Evolutionary conservation across 2,113 vertebrate genomes (phyloP).

Genomic region (Glareola pratincola): DNA sequence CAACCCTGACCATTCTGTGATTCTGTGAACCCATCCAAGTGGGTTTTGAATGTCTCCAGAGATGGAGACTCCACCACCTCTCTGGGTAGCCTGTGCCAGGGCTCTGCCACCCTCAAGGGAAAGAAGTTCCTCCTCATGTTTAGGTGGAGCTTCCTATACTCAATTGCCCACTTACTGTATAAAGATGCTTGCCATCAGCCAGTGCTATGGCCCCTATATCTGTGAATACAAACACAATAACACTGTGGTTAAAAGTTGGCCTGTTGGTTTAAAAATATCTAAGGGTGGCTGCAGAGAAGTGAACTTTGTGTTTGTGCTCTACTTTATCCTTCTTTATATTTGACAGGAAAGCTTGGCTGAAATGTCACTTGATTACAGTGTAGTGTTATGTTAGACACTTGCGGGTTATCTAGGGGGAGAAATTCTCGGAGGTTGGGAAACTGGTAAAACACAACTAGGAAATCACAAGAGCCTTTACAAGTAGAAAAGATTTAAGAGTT

Average conservation of each 20-base stretch:
- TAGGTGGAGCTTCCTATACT: too few species aligned
- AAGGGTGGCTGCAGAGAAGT: not conserved
- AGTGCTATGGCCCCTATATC: not conserved
- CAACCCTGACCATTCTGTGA: too few species aligned
- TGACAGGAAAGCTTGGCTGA: not conserved
- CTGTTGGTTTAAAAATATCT: not conserved
- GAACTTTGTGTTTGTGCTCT: not conserved
- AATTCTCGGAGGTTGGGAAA: not conserved
- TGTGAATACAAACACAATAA: not conserved
- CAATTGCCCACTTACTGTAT: too few species aligned
- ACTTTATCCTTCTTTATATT: not conserved
- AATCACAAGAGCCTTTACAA: not conserved
- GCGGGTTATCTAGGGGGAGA: not conserved
- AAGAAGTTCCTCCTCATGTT: too few species aligned
- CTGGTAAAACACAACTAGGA: not conserved
- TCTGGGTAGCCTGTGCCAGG: too few species aligned
- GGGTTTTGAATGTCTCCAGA: too few species aligned
- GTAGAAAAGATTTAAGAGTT: not conserved
- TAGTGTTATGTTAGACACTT: not conserved
- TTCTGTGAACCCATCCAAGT: too few species aligned
- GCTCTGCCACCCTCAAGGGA: too few species aligned
- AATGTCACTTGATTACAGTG: not conserved
- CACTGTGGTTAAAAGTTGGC: too few species aligned
- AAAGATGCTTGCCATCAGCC: not conserved
- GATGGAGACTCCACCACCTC: too few species aligned